phyloP scores from a whole-genome alignment of 2,797 vertebrate genomes.

The Gymnoscopelus microlampas region DNA sequence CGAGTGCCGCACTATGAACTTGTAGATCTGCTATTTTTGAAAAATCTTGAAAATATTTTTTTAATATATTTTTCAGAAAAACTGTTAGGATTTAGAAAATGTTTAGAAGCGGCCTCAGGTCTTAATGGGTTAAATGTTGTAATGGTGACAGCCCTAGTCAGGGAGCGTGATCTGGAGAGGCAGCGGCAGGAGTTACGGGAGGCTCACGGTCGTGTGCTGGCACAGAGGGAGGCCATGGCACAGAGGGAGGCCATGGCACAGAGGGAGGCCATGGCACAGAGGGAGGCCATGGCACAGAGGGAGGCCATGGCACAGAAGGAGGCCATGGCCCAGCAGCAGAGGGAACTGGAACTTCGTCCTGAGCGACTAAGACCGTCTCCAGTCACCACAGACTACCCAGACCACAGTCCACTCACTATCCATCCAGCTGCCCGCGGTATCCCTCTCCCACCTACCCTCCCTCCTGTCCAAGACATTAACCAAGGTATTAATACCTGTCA shows the following conservation, averaged over 20 bases:
- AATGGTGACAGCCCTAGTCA: no score
- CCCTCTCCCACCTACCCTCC: background rate
- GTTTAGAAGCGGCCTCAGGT: no score
- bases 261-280: background rate
- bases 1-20: no score
- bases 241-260: background rate
- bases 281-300: background rate
- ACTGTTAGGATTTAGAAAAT: no score
- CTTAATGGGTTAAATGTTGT: no score
- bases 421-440: background rate
- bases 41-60: no score
- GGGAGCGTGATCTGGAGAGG: no score
- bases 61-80: no score
- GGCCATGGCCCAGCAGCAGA: background rate
- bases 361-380: background rate
- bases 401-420: background rate
- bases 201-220: background rate
- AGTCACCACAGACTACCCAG: background rate
- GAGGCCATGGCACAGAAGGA: background rate
- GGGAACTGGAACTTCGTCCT: background rate
- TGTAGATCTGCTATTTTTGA: no score
- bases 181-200: no score
- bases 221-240: background rate
- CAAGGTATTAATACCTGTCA: background rate
- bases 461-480: background rate